phyloP scores from a whole-genome alignment of 2,888 invertebrate genomes.

The Sphaerophoria taeniata region DNA sequence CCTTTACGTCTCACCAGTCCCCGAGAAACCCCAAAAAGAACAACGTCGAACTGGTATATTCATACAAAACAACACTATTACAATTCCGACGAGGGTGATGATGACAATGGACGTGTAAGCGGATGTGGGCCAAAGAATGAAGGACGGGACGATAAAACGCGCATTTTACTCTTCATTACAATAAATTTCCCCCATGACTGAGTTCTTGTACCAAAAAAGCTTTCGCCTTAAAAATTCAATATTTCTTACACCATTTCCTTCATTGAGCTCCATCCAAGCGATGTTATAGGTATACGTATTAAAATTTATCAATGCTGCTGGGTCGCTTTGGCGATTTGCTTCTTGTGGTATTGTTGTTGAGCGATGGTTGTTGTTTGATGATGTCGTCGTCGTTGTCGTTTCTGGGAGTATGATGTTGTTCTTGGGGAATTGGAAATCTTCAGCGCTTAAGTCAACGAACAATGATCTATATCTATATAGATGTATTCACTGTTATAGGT shows the following conservation, averaged over 20 bases:
- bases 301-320: slow-evolving; percentile 72
- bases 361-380: slow-evolving; percentile 62
- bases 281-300: slow-evolving; percentile 76
- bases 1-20: not conserved
- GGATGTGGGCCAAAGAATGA: slow-evolving; percentile 69
- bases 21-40: not conserved
- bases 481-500: too few species aligned
- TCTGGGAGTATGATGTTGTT: not conserved
- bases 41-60: not conserved
- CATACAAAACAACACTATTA: slow-evolving; percentile 5
- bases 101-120: slow-evolving; percentile 68
- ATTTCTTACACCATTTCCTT: slow-evolving; percentile 77
- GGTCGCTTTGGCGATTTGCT: slow-evolving; percentile 48
- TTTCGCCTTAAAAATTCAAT: slow-evolving; percentile 76
- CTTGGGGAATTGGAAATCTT: slow-evolving; percentile 29
- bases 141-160: slow-evolving; percentile 72
- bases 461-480: slow-evolving; percentile 2
- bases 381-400: slow-evolving; percentile 16
- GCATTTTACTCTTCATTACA: slow-evolving; percentile 74
- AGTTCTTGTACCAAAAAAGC: slow-evolving; percentile 49
- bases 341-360: slow-evolving; percentile 59
- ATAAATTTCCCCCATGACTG: slow-evolving; percentile 73
- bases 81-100: slow-evolving; percentile 55
- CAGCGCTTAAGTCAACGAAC: slow-evolving; percentile 20
- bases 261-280: slow-evolving; percentile 77